Conservation (phyloP, 1,140 invertebrate genomes). For the Penaeus vannamei region DNA sequence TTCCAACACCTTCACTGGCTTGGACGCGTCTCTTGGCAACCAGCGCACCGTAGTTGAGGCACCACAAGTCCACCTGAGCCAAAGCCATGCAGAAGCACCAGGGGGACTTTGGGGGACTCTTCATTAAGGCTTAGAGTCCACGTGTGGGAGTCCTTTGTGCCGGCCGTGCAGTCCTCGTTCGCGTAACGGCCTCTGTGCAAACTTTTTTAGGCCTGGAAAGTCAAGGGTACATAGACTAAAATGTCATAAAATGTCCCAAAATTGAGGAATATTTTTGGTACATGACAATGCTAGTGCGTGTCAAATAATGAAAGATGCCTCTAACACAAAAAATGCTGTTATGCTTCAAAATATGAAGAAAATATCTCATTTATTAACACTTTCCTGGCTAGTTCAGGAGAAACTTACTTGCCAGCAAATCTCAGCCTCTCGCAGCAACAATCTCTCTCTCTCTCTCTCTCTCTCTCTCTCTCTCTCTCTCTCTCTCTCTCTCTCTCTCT, state of each 20-base stretch:
- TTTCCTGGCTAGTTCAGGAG: too few relatives aligned
- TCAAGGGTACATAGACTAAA: too few relatives aligned
- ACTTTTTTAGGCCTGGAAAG: slow-evolving; percentile 77
- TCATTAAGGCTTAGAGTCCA: slow-evolving; percentile 90
- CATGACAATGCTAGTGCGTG: neutral
- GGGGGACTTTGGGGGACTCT: slow-evolving; percentile 79
- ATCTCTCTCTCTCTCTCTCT: too few relatives aligned
- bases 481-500: too few relatives aligned
- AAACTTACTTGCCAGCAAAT: too few relatives aligned
- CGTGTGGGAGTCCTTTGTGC: slow-evolving; percentile 83
- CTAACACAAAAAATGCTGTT: too few relatives aligned
- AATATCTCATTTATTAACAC: too few relatives aligned
- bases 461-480: too few relatives aligned
- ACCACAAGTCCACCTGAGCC: slow-evolving; percentile 95
- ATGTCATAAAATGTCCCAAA: too few relatives aligned
- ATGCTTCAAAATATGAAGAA: too few relatives aligned
- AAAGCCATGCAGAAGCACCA: slow-evolving; percentile 94
- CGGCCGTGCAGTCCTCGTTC: slow-evolving; percentile 86
- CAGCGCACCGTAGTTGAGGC: slow-evolving; percentile 88
- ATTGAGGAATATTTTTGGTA: too few relatives aligned
- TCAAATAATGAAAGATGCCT: neutral
- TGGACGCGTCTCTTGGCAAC: slow-evolving; percentile 87
- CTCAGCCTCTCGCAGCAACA: too few relatives aligned
- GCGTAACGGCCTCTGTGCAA: slow-evolving; percentile 86
- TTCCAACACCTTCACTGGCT: slow-evolving; percentile 92